phyloP scores from a whole-genome alignment of 2,113 vertebrate species.

The Tachysurus vachellii region DNA sequence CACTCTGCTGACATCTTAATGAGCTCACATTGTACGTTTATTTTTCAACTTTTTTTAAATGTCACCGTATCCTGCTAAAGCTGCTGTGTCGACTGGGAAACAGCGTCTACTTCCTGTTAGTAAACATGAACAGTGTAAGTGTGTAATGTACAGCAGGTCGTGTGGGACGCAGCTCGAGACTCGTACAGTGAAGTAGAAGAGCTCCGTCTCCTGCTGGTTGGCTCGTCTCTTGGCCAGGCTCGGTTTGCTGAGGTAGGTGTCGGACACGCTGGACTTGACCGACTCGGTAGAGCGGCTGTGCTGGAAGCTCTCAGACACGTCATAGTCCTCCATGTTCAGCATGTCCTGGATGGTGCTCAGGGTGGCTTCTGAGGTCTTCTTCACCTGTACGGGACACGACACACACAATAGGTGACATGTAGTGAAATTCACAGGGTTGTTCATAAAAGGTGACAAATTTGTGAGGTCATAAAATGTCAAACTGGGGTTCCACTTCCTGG shows the following conservation, averaged over 20 bases:
- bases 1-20: too few relatives aligned
- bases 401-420: not conserved
- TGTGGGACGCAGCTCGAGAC: not conserved
- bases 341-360: conserved; percentile 97
- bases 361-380: conserved; percentile 97
- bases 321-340: conserved; percentile 93
- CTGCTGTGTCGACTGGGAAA: too few relatives aligned
- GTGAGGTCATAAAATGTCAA: not conserved
- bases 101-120: too few relatives aligned
- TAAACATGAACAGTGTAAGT: too few relatives aligned
- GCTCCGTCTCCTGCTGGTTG: conserved; percentile 98
- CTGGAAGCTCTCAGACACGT: conserved; percentile 97
- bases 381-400: conserved; percentile 76
- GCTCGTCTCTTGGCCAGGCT: conserved; percentile 95
- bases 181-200: conserved; percentile 97
- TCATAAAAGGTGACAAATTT: not conserved
- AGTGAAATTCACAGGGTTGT: not conserved
- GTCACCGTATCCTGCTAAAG: too few relatives aligned
- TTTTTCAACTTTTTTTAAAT: too few relatives aligned
- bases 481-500: not conserved
- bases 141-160: too few relatives aligned
- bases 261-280: conserved; percentile 93
- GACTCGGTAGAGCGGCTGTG: conserved; percentile 98
- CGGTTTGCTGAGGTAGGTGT: conserved; percentile 98
- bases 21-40: too few relatives aligned